Evolutionary conservation across 2,888 invertebrate species (phyloP).

Genomic region (Nomada fabriciana): DNA sequence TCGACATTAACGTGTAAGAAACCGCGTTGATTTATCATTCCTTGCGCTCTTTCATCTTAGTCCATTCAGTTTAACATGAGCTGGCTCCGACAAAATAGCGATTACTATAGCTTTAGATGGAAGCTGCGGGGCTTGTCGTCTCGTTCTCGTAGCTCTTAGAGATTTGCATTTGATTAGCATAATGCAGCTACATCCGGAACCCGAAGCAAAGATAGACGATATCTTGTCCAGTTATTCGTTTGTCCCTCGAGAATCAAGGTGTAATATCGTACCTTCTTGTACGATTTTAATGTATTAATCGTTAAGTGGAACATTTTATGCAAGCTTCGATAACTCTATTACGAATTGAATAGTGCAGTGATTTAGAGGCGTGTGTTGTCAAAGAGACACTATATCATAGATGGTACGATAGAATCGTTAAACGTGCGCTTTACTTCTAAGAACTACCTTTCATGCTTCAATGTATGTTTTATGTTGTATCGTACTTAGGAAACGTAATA

Average conservation of each 20-base stretch:
- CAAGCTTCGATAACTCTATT: conserved; percentile 4
- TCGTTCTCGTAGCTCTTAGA: conserved; percentile 62
- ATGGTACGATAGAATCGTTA: no score
- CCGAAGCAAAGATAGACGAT: conserved; percentile 62
- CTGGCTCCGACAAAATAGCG: conserved; percentile 51
- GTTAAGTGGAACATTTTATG: conserved; percentile 10
- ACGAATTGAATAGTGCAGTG: background rate
- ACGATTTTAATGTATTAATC: conserved; percentile 5
- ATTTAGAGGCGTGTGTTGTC: background rate
- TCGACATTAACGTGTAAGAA: background rate
- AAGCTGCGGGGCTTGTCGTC: conserved; percentile 38
- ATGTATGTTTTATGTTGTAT: no score
- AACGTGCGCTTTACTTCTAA: background rate
- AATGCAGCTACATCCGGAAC: conserved; percentile 71
- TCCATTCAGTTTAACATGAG: conserved; percentile 16
- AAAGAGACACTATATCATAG: background rate
- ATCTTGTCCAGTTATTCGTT: conserved; percentile 63
- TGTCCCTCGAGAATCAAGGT: conserved; percentile 51
- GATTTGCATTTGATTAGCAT: conserved; percentile 80
- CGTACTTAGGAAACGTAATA: no score
- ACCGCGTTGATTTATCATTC: background rate
- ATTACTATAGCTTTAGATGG: conserved; percentile 48
- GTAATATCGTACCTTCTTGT: conserved; percentile 29
- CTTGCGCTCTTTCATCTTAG: background rate
- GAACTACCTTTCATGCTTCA: no score